Base-by-base conservation (phyloP, 1,140 invertebrate genomes). In the Heliothis subflexa region DNA sequence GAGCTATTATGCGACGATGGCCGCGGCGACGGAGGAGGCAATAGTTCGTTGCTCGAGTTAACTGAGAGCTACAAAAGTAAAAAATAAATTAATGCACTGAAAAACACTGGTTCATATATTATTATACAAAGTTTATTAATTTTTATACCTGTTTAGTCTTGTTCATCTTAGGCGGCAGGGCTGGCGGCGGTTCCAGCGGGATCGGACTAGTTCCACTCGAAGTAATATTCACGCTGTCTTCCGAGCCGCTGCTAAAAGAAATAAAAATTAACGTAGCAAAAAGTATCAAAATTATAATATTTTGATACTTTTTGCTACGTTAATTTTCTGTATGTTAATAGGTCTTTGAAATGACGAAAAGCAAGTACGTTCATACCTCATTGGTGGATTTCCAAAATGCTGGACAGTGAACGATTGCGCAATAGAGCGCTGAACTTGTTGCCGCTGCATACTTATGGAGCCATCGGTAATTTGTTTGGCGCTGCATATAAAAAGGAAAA, bases 141-240 rank as follows among this genome's bases (percentile, higher is more conserved):
- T 55, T 28, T 28, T 12, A 14, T 84, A 94, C 93, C 91, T 91
- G 93, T 90, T 92, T 88, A 89, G 87, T 92, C 91, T 96, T 86
- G 84, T 95, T 92, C 95, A 94, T 96, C 94, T 98, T 98, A 68
- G 97, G 97, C 72, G 97, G 97, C 81, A 98, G 92, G 16, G 97
- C 97, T 14, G 97, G 98, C 49, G 97, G 97, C 52, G 97, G 97
- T 79, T 95, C 94, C 88, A 89, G 85, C 2, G 94, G 91, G 21
- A 91, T 84, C 10, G 90, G 88, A 80, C 89, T 90, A 57, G 88
- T 86, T 74, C 90, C 86, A 76, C 86, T 88, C 70, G 90, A 90
- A 10, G 89, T 89, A 11, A 83, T 89, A 73, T 88, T 89, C 14
- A 93, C 90, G 72, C 90, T 93, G 74, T 94, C 93, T 74, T 93